phyloP scores from a whole-genome alignment of 2,888 invertebrate genomes.

The Amiota communis region DNA sequence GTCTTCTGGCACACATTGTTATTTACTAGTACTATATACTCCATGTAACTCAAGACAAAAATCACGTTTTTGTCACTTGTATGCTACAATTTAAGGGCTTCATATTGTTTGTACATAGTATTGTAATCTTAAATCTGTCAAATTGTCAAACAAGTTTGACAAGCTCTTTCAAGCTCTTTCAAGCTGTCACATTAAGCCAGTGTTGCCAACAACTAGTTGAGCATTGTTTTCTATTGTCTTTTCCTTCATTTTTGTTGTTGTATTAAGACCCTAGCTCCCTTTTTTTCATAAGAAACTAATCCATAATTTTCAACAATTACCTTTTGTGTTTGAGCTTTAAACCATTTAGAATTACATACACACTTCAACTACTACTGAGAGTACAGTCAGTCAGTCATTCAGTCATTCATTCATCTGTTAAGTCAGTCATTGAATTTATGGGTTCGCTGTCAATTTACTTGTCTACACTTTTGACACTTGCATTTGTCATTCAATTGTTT shows the following conservation, averaged over 20 bases:
- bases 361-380: slow-evolving; percentile 9
- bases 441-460: slow-evolving; percentile 19
- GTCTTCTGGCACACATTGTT: background rate
- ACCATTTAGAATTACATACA: background rate
- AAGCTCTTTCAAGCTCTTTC: background rate
- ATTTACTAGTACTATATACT: background rate
- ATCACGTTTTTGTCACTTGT: background rate
- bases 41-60: background rate
- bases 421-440: no score
- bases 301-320: slow-evolving; percentile 20
- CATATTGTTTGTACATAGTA: background rate
- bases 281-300: background rate
- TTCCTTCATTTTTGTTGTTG: background rate
- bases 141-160: no score
- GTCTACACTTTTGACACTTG: slow-evolving; percentile 56
- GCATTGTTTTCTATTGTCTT: slow-evolving; percentile 3
- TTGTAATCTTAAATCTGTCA: background rate
- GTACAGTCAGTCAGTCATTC: background rate
- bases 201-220: slow-evolving; percentile 10
- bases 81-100: background rate
- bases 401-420: background rate
- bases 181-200: slow-evolving; percentile 14
- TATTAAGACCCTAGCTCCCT: background rate
- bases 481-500: slow-evolving; percentile 59
- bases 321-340: background rate